Base-by-base conservation (phyloP, 1,140 invertebrate genomes). In the Drosophila pectinifera region DNA sequence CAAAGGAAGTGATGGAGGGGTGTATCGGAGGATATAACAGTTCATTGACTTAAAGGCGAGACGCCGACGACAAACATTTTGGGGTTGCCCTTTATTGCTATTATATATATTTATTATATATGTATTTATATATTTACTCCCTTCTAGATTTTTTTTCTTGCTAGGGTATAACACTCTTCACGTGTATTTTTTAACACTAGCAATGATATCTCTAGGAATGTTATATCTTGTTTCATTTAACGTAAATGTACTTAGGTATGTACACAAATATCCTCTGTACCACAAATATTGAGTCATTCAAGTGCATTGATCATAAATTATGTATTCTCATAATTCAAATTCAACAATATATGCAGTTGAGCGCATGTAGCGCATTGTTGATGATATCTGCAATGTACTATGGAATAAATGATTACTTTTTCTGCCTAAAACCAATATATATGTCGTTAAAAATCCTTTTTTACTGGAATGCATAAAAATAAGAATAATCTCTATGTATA, bases 1-100 rank as follows among this genome's bases (percentile, higher is more conserved):
- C 5, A 38, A 14, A 38, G 14, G 14, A 13, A 38, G 36, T n/a
- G 4, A 36, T 22, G 34, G 18, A n/a, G 49, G 22, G 31, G 49
- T 22, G 49, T 53, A 36, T 36, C 14, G 34, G 10, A 63, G 57
- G 36, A 63, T 56, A 43, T 31, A 55, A 18, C 31, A 73, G 68
- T 62, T 74, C 72, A 48, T 45, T 73, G 69, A 73, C 69, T 51
- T 53, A 14, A 36, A 43, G 51, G 42, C 64, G n/a, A 61, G 31
- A 67, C 61, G 20, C 22, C 16, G 8, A 22, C 24, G 34, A n/a
- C 28, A 28, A 41, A 20, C 22, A 18, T 68, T 67, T 69, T 24
- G 46, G 61, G 65, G 65, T 63, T 67, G 62, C 51, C 62, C 34
- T 43, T 41, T n/a, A 34, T 31, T 49, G n/a, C n/a, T n/a, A n/a